Percentiles rank a stretch among this genome's conserved stretches.
Conservation (phyloP, 2,888 invertebrate genomes). For the Eupithecia pulchellata region DNA sequence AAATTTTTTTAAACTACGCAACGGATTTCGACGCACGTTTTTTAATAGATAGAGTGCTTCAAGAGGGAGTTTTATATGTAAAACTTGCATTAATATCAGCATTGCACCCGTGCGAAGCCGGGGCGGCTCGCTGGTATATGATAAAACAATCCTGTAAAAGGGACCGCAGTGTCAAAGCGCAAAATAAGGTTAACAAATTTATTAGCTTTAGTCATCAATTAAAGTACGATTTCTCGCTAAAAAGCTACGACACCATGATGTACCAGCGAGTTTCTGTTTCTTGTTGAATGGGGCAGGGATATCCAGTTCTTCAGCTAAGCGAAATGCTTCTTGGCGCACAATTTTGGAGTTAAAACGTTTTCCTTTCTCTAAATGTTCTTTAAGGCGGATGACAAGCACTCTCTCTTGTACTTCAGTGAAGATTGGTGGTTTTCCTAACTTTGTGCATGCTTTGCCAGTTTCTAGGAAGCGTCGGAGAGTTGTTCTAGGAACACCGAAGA, state of each 20-base stretch:
- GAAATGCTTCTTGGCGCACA: slow-evolving; percentile 11
- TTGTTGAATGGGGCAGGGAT: slow-evolving; percentile 13
- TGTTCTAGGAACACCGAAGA: slow-evolving; percentile 1
- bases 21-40: no score
- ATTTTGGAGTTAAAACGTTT: slow-evolving; percentile 4
- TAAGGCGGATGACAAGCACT: background rate
- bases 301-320: slow-evolving; percentile 6
- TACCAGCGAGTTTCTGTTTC: background rate
- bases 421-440: background rate
- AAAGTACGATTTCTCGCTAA: background rate
- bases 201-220: background rate
- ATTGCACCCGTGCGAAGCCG: no score
- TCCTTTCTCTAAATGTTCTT: background rate
- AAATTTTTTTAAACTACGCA: no score
- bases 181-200: background rate
- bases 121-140: no score
- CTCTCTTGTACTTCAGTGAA: slow-evolving; percentile 14
- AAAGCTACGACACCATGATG: background rate
- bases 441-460: slow-evolving; percentile 8
- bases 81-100: no score
- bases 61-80: no score
- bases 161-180: background rate
- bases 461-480: slow-evolving; percentile 2
- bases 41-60: no score
- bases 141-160: background rate